phyloP scores from a whole-genome alignment of 2,113 vertebrate species.

The Erythrolamprus reginae region DNA sequence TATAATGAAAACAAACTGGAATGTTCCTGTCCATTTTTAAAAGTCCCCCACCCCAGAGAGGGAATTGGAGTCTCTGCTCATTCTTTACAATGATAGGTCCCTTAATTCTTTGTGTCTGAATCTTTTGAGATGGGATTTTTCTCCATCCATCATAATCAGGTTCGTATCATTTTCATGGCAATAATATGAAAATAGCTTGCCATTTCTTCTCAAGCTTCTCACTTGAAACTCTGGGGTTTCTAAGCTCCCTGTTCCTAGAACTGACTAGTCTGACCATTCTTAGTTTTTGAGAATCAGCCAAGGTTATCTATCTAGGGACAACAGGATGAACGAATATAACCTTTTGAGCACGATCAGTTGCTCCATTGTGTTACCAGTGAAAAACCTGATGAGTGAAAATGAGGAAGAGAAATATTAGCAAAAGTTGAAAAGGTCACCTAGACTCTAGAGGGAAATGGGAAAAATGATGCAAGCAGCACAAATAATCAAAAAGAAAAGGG shows the following conservation, averaged over 20 bases:
- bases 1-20: background rate
- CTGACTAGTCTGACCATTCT: background rate
- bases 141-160: background rate
- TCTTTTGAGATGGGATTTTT: background rate
- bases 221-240: background rate
- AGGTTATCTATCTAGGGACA: background rate
- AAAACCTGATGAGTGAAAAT: background rate
- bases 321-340: background rate
- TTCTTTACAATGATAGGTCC: background rate
- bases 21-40: background rate
- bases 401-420: slow-evolving; percentile 2
- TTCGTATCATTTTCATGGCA: background rate
- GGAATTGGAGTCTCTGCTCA: background rate
- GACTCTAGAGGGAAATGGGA: background rate
- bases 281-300: background rate
- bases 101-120: background rate
- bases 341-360: background rate
- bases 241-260: background rate
- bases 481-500: slow-evolving; percentile 21
- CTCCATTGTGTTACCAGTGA: background rate
- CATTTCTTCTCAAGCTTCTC: background rate
- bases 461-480: slow-evolving; percentile 23
- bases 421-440: background rate
- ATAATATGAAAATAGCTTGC: background rate
- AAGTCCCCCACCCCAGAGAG: background rate